Evolutionary conservation across 1,140 invertebrate genomes (phyloP).

Genomic region (Sinonovacula constricta): DNA sequence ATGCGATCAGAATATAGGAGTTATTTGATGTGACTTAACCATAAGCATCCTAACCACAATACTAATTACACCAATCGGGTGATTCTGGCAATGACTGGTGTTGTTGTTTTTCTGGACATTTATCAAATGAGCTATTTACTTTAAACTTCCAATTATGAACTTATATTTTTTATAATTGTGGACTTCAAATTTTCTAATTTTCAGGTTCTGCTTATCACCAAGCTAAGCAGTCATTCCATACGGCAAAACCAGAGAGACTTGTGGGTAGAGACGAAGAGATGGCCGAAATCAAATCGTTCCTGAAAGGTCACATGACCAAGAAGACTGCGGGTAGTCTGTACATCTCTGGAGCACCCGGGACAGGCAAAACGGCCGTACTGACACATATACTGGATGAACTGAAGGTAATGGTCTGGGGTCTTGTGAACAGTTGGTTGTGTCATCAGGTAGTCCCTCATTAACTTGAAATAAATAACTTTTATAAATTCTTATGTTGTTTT

Average conservation of each 20-base stretch:
- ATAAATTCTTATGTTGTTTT: too few relatives aligned
- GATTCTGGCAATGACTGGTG: too few relatives aligned
- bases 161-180: background rate
- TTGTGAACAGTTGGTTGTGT: too few relatives aligned
- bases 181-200: constrained; percentile 5
- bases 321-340: constrained; percentile 90
- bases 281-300: constrained; percentile 84
- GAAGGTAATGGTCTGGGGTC: too few relatives aligned
- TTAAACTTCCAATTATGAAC: background rate
- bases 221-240: constrained; percentile 84
- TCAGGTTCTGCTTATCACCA: constrained; percentile 67
- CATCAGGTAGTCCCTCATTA: too few relatives aligned
- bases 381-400: constrained; percentile 84
- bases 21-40: background rate
- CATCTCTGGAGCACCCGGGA: constrained; percentile 96
- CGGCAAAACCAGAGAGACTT: constrained; percentile 84
- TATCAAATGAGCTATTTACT: background rate
- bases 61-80: too few relatives aligned
- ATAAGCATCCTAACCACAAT: background rate
- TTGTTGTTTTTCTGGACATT: too few relatives aligned
- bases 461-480: too few relatives aligned
- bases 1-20: background rate
- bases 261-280: constrained; percentile 90
- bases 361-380: constrained; percentile 95
- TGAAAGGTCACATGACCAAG: constrained; percentile 84